phyloP scores from a whole-genome alignment of 92 coral and sea anemone genomes.

The Anthopleura xanthogrammica region DNA sequence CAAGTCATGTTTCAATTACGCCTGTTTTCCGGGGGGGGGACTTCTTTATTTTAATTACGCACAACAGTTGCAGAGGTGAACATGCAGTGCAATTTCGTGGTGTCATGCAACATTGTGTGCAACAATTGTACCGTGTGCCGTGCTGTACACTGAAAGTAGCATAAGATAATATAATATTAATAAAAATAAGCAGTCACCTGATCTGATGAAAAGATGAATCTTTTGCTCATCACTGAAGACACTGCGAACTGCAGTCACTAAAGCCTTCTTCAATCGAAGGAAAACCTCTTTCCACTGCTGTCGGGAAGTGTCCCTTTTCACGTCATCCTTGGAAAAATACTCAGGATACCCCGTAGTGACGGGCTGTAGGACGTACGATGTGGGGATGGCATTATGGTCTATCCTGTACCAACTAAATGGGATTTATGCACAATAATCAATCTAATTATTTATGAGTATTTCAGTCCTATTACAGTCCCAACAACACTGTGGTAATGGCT shows the following conservation, averaged over 20 bases:
- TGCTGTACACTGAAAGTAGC: no score
- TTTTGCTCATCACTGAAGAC: conserved; percentile 38
- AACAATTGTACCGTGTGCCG: no score
- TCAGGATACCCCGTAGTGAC: conserved; percentile 70
- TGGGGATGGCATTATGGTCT: conserved; percentile 72
- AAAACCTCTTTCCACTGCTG: conserved; percentile 59
- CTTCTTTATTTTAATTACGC: no score
- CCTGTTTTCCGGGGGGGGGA: no score
- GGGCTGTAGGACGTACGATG: conserved; percentile 71
- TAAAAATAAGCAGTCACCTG: conserved; percentile 40
- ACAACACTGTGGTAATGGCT: no score
- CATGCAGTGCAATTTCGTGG: no score
- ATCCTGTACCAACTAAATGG: conserved; percentile 64
- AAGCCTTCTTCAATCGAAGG: conserved; percentile 36
- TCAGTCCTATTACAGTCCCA: no score
- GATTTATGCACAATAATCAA: not conserved
- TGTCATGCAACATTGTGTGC: no score
- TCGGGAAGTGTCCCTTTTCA: conserved; percentile 38
- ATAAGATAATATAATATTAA: no score
- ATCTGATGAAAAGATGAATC: conserved; percentile 55
- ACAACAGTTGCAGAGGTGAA: no score
- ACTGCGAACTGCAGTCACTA: conserved; percentile 46
- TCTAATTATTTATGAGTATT: no score
- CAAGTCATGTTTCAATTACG: no score
- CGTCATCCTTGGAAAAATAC: conserved; percentile 44